A percentile compares a stretch with the other conserved stretches of the same genome.
Conservation (phyloP, 2,113 vertebrate genomes). For the Nerophis ophidion region DNA sequence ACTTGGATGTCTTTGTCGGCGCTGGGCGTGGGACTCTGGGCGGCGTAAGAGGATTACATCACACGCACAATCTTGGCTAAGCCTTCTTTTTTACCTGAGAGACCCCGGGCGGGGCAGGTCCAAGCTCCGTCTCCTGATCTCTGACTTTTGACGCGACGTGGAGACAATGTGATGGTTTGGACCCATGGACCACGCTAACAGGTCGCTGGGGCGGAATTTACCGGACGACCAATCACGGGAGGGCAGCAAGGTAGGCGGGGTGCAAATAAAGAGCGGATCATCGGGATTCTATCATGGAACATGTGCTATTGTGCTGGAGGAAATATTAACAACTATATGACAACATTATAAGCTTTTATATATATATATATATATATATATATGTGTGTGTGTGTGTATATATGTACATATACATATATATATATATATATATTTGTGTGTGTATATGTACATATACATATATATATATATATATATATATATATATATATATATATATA, state of each 20-base stretch:
- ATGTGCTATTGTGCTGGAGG: too few relatives aligned
- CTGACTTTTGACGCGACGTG: slow-evolving; percentile 14
- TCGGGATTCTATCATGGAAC: too few relatives aligned
- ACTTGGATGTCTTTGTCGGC: too few relatives aligned
- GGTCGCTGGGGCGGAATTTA: slow-evolving; percentile 48
- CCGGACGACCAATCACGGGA: slow-evolving; percentile 21
- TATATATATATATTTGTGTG: too few relatives aligned
- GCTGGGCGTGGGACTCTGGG: neutral
- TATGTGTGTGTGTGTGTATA: too few relatives aligned
- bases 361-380: too few relatives aligned
- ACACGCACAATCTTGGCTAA: slow-evolving; percentile 55
- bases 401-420: too few relatives aligned
- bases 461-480: too few relatives aligned
- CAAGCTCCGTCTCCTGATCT: slow-evolving; percentile 34
- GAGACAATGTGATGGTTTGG: neutral
- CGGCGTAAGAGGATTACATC: slow-evolving; percentile 63
- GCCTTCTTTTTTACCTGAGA: slow-evolving; percentile 42
- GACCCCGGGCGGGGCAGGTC: slow-evolving; percentile 21
- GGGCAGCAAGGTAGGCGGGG: slow-evolving; percentile 54
- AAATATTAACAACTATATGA: too few relatives aligned
- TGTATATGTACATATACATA: too few relatives aligned
- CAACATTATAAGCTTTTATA: too few relatives aligned
- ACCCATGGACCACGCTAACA: slow-evolving; percentile 2
- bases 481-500: too few relatives aligned
- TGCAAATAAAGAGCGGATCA: neutral